phyloP scores from a whole-genome alignment of 2,113 vertebrate species.

The Oncorhynchus gorbuscha region DNA sequence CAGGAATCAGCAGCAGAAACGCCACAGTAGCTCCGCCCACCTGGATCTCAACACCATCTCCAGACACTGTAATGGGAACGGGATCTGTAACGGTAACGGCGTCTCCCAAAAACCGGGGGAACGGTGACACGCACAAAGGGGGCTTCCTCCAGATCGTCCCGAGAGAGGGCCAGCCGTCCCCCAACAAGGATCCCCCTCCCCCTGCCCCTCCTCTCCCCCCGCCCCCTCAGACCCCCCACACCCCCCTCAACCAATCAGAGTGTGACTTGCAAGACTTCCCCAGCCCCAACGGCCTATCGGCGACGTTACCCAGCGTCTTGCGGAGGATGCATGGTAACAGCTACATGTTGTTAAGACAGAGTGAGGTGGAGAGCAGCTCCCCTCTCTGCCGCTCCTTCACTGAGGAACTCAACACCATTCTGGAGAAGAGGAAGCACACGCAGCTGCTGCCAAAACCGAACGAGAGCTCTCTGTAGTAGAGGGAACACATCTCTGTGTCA shows the following conservation, averaged over 20 bases:
- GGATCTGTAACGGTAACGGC: constrained; percentile 32
- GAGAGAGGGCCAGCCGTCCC: constrained; percentile 63
- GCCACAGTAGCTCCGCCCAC: constrained; percentile 61
- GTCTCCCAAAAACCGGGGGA: constrained; percentile 57
- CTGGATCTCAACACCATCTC: constrained; percentile 92
- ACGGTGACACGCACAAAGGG: constrained; percentile 44
- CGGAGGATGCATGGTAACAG: constrained; percentile 95
- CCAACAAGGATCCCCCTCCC: constrained; percentile 64
- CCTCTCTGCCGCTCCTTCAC: constrained; percentile 83
- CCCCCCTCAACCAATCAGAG: too few species aligned
- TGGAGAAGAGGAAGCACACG: constrained; percentile 95
- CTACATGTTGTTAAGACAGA: constrained; percentile 91
- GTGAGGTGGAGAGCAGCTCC: constrained; percentile 75
- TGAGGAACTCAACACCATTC: constrained; percentile 92
- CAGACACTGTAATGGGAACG: constrained; percentile 76
- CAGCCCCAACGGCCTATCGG: constrained; percentile 71
- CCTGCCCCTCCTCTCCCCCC: constrained; percentile 79
- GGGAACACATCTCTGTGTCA: background rate
- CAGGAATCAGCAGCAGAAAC: constrained; percentile 47
- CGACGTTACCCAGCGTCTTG: constrained; percentile 86
- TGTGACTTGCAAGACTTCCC: constrained; percentile 47
- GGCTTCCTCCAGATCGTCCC: constrained; percentile 82
- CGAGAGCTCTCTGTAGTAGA: constrained; percentile 89
- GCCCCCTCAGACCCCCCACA: constrained; percentile 48
- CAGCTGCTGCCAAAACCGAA: constrained; percentile 88